phyloP scores from a whole-genome alignment of 2,113 vertebrate genomes.

The Mustela nigripes region DNA sequence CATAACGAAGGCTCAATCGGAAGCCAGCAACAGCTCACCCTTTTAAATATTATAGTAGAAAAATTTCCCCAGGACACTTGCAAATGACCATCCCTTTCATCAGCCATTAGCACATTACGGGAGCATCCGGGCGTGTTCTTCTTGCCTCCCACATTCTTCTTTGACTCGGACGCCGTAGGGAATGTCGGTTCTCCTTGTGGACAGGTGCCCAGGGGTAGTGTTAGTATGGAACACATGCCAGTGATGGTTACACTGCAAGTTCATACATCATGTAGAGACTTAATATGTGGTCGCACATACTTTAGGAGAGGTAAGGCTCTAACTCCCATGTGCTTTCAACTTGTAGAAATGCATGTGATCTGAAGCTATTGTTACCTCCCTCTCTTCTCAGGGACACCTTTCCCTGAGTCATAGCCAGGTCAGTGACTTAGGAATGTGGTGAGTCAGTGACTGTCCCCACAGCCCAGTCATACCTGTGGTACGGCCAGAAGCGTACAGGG shows the following conservation, averaged over 20 bases:
- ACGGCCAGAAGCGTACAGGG: conserved; percentile 98
- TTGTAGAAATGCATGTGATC: neutral
- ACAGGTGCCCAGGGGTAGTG: neutral
- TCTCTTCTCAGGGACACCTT: neutral
- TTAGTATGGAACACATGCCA: neutral
- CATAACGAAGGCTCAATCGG: neutral
- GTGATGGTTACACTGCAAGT: neutral
- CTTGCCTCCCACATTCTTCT: neutral
- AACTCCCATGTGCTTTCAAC: neutral
- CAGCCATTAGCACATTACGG: neutral
- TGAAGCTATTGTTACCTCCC: neutral
- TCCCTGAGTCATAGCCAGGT: neutral
- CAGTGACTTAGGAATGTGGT: neutral
- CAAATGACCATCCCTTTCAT: neutral
- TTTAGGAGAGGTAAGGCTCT: neutral
- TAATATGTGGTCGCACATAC: neutral
- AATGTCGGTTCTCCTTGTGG: neutral
- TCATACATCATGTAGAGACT: neutral
- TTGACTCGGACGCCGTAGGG: neutral
- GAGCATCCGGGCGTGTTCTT: neutral
- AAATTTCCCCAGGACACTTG: conserved; percentile 47
- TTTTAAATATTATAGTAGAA: conserved; percentile 56
- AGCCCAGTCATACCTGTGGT: conserved; percentile 93
- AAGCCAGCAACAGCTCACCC: conserved; percentile 21
- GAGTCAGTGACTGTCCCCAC: neutral